Percentiles rank a stretch among this genome's conserved stretches.
Evolutionary conservation across 2,888 invertebrate species (phyloP).

Genomic region (Leptarthrus brevirostris): DNA sequence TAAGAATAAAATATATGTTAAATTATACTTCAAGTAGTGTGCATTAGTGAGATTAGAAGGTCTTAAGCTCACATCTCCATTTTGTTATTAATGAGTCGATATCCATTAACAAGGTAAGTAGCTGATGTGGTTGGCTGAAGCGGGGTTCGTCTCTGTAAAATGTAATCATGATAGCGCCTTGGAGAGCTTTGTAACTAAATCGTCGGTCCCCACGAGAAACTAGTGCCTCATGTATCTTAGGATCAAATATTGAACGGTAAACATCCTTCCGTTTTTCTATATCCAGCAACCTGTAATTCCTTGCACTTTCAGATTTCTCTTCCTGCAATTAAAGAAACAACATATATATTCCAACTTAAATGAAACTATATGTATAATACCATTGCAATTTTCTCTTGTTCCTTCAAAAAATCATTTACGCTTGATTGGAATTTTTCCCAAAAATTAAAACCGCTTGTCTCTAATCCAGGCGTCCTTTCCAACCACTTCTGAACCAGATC

Average conservation of each 20-base stretch:
- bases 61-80: constrained; percentile 88
- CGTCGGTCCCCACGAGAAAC: constrained; percentile 80
- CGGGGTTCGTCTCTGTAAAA: constrained; percentile 97
- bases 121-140: constrained; percentile 97
- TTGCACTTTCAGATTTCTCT: constrained; percentile 73
- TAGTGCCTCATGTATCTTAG: constrained; percentile 83
- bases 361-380: constrained; percentile 46
- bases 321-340: constrained; percentile 65
- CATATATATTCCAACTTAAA: no score
- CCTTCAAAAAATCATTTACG: constrained; percentile 77
- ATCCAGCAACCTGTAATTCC: constrained; percentile 76
- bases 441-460: constrained; percentile 87
- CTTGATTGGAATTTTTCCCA: constrained; percentile 89
- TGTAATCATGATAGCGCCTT: constrained; percentile 98
- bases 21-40: neutral
- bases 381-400: constrained; percentile 74
- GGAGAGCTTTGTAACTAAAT: constrained; percentile 90
- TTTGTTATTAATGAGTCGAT: constrained; percentile 98
- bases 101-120: constrained; percentile 94
- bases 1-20: constrained; percentile 20
- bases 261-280: constrained; percentile 83
- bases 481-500: constrained; percentile 92
- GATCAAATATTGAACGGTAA: constrained; percentile 91
- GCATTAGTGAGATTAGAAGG: neutral
- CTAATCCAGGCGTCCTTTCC: constrained; percentile 93